Evolutionary conservation across 2,888 invertebrate genomes (phyloP), one percentile per base, ranked within the genome.

Genomic region (Acanthacorydalis orientalis): DNA sequence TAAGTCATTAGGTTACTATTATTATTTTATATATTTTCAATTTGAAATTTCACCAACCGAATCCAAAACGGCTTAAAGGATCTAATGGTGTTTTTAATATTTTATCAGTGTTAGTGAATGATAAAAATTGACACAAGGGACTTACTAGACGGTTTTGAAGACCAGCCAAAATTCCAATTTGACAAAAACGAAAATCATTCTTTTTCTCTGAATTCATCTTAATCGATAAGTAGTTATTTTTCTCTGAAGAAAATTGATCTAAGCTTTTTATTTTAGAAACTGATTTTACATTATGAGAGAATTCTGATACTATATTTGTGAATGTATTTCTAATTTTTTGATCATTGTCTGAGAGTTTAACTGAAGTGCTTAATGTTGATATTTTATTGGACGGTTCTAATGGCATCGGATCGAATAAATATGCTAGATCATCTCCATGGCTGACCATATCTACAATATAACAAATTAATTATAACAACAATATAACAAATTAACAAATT

Each of bases 381-480:
- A 61, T 60, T 0, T 60, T 53, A 1, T 62, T 65, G 2, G 60
- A 48, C 1, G 51, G 49, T 14, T 56, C 64, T 16, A 78, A 50
- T 0, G 75, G 67, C 14, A 70, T 70, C 0, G 75, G 72, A 57
- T 83, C 80, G 56, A 84, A 84, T 55, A 84, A 65, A 56, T 80
- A 83, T 0, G 77, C 75, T 31, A 84, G 60, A 55, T 84, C 84
- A 55, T 84, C 83, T 1, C 83, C 83, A 56, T 84, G 83, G 1
- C 75, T 69, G 1, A 77, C 72, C 60, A 71, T 58, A 60, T 65
- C 54, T 2, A 33, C 12, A 42, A 31, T 42, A 42, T 31, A 23
- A 42, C 16, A 23, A 31, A 31, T 31, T n/a, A 41, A 16, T 8
- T 16, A n/a, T 37, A 37, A 42, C 8, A 42, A 7, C 3, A 42